Conservation (phyloP, 2,888 invertebrate species). For the Cephus pulcher region DNA sequence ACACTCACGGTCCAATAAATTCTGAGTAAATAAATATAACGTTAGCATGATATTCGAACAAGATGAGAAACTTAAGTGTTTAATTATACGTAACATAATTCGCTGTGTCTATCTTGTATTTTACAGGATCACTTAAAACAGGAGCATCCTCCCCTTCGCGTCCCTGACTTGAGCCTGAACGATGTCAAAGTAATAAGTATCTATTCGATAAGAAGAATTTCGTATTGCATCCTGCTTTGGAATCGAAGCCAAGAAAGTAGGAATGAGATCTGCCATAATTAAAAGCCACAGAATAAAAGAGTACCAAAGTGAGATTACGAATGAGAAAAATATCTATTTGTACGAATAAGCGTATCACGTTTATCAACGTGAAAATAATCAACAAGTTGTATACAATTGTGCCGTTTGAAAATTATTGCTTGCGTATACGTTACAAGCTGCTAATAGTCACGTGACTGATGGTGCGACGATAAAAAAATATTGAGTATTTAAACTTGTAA, state of each 20-base stretch:
- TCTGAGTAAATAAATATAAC: constrained; percentile 49
- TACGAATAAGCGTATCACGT: not conserved
- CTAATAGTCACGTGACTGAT: no score
- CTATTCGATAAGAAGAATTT: no score
- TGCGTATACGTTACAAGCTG: not conserved
- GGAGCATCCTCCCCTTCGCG: not conserved
- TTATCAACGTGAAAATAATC: not conserved
- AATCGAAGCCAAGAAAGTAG: not conserved
- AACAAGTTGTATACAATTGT: not conserved
- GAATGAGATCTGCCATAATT: not conserved
- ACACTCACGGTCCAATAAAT: constrained; percentile 42
- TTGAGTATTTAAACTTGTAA: not conserved
- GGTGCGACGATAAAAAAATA: not conserved
- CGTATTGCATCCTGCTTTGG: not conserved
- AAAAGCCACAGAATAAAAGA: not conserved
- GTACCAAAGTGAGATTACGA: not conserved
- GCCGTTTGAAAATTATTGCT: not conserved
- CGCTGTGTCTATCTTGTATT: not conserved
- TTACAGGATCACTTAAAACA: not conserved
- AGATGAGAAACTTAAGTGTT: not conserved
- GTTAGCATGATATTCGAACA: constrained; percentile 19
- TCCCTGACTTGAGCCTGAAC: not conserved
- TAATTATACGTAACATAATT: not conserved
- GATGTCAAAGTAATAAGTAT: not conserved
- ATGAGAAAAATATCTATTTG: not conserved